Evolutionary conservation across 2,113 vertebrate genomes (phyloP), one percentile per base, ranked within the genome.

Genomic region (Silurus meridionalis): DNA sequence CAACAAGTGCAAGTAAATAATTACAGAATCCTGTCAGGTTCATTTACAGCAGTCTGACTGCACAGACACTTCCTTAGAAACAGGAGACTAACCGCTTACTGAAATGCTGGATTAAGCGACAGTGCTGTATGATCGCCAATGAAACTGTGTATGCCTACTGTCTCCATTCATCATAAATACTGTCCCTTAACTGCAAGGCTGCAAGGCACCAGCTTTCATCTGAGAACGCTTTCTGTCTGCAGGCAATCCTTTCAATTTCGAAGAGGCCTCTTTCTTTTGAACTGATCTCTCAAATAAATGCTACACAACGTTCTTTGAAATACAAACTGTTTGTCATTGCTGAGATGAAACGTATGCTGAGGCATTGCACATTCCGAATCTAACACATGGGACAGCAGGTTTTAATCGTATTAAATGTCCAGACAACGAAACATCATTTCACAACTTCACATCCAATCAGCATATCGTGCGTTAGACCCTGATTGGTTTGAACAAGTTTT

Each of bases 141-240:
- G 50, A 72, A 83, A 61, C 37, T 50, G n/a, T 11, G 64, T 25
- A 10, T 37, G 82, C 46, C 74, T 28, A 60, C 53, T 64, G 80
- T 57, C 74, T 7, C 50, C 57, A 66, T 63, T 80, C 83, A 61
- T 82, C 80, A 71, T 78, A 50, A 84, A 25, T 28, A 46, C 83
- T 58, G 63, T 71, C 52, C 23, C 21, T 58, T 46, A 48, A 52
- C 66, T 72, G 37, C 55, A 57, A 71, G 52, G 64, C 52, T 60
- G 69, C 23, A 23, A n/a, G 48, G 50, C 50, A 10, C 9, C 64
- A 64, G 71, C 66, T n/a, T 25, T 74, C 57, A 66, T 74, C 52
- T 79, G 66, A 63, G 63, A 83, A 58, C 50, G 50, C 60, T 77
- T 83, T 69, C 21, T 83, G 55, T 17, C 80, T 78, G 23, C 58